Evolutionary conservation across 2,888 invertebrate genomes (phyloP).

Genomic region (Xestia ashworthii): DNA sequence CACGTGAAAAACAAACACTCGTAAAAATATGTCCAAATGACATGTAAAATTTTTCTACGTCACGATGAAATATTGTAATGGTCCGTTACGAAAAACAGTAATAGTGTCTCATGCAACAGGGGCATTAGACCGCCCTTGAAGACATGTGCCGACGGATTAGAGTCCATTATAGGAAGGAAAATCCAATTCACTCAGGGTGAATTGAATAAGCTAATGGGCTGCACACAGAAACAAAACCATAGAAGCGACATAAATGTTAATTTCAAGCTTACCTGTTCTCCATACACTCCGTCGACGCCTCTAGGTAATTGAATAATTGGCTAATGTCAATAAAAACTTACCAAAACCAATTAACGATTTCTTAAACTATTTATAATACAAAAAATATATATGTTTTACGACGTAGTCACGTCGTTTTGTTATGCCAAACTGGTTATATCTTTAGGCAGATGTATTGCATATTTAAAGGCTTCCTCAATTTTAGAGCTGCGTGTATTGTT

Average conservation of each 20-base stretch:
- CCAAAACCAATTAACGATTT: conserved; percentile 71
- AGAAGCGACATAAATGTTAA: conserved; percentile 73
- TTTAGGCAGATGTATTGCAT: conserved; percentile 62
- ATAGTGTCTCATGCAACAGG: conserved; percentile 86
- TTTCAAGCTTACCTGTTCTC: conserved; percentile 70
- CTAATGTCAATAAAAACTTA: conserved; percentile 72
- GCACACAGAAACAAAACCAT: conserved; percentile 73
- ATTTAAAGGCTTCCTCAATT: conserved; percentile 66
- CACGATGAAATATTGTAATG: conserved; percentile 90
- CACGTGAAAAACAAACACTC: conserved; percentile 88
- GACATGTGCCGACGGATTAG: conserved; percentile 86
- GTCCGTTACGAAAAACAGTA: conserved; percentile 88
- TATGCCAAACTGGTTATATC: conserved; percentile 66
- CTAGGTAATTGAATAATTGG: conserved; percentile 70
- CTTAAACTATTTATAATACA: conserved; percentile 64
- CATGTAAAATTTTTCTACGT: conserved; percentile 90
- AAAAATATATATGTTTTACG: conserved; percentile 69
- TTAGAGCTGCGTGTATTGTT: conserved; percentile 51
- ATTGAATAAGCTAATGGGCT: conserved; percentile 88
- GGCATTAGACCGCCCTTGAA: conserved; percentile 84
- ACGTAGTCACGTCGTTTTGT: conserved; percentile 68
- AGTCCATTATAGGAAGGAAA: conserved; percentile 85
- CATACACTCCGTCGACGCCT: conserved; percentile 66
- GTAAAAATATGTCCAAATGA: conserved; percentile 88
- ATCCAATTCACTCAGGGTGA: conserved; percentile 84